Conservation (phyloP, 1,140 invertebrate species). For the Chironomus striatipennis region DNA sequence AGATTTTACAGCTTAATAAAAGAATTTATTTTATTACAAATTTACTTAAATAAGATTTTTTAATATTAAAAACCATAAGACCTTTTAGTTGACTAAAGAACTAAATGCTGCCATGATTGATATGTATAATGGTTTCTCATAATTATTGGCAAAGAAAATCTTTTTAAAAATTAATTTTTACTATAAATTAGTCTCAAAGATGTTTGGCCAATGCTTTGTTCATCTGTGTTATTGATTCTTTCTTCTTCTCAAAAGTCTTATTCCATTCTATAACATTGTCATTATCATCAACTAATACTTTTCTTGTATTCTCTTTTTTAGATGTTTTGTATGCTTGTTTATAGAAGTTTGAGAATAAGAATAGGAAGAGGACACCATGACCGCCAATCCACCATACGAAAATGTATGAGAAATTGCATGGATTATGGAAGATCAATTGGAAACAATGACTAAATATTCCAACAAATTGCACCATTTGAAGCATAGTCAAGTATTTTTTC, state of each 20-base stretch:
- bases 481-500: conserved; percentile 76
- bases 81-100: no score
- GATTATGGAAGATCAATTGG: conserved; percentile 66
- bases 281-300: neutral
- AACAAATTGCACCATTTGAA: conserved; percentile 77
- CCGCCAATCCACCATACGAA: conserved; percentile 56
- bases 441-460: conserved; percentile 62
- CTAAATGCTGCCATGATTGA: no score
- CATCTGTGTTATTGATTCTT: neutral
- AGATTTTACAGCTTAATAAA: no score
- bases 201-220: neutral
- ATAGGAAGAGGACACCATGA: conserved; percentile 61
- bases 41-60: no score
- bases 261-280: neutral
- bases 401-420: conserved; percentile 62
- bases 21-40: no score
- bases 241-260: neutral
- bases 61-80: no score
- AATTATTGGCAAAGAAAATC: no score
- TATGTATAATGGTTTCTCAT: no score
- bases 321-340: conserved; percentile 47
- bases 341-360: conserved; percentile 63
- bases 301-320: neutral
- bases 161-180: no score
- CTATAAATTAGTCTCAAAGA: neutral